Conservation (phyloP, 1,140 invertebrate genomes). For the Bacillus rossius region DNA sequence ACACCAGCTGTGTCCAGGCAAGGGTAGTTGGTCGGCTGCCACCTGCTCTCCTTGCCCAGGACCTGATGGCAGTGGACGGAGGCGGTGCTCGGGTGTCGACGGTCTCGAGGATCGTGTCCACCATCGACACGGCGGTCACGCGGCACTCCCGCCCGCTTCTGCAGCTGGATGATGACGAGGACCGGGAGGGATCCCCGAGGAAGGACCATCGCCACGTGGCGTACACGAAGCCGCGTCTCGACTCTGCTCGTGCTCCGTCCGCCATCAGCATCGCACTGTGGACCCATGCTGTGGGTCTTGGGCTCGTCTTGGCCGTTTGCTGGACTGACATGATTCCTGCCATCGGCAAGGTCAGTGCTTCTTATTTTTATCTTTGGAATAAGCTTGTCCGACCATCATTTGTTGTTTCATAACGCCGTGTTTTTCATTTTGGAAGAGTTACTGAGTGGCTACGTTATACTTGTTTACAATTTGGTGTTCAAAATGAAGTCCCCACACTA, state of each 20-base stretch:
- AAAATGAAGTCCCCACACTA: too few relatives aligned
- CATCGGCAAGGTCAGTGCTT: conserved; percentile 46
- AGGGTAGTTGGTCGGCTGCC: too few relatives aligned
- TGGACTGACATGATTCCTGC: conserved; percentile 45
- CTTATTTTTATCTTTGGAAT: too few relatives aligned
- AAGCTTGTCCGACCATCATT: too few relatives aligned
- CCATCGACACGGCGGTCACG: conserved; percentile 32
- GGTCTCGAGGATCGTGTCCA: conserved; percentile 45
- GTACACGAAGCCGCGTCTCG: neutral
- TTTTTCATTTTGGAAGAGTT: too few relatives aligned
- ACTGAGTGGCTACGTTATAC: too few relatives aligned
- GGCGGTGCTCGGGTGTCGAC: conserved; percentile 35
- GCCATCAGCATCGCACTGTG: conserved; percentile 40
- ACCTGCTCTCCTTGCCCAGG: too few relatives aligned
- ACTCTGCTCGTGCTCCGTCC: conserved; percentile 20
- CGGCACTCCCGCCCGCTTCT: conserved; percentile 3
- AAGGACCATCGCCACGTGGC: neutral
- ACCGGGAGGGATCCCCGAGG: neutral
- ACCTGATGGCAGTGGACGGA: too few relatives aligned
- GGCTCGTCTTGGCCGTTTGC: conserved; percentile 39
- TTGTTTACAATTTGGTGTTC: too few relatives aligned
- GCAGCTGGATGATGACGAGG: neutral
- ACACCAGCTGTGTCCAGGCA: too few relatives aligned
- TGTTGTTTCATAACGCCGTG: too few relatives aligned
- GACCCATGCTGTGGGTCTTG: conserved; percentile 43